Base-by-base conservation (phyloP, 2,888 invertebrate genomes). In the Conistra vaccinii region DNA sequence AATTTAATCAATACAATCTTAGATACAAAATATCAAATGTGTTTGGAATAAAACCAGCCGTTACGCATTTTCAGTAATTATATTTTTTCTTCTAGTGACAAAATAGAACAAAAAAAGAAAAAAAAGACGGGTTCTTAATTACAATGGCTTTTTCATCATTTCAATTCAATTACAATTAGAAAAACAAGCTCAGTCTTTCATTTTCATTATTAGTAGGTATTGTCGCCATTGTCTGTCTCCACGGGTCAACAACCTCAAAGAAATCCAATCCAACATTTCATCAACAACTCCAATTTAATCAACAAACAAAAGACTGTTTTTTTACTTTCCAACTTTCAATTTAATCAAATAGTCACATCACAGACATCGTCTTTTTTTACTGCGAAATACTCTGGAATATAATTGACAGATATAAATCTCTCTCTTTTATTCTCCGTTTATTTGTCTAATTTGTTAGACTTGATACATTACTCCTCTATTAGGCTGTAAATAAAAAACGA, bases 341-440 rank as follows among this genome's bases (percentile, higher is more conserved):
- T 78, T 85, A 77, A 82, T 83, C 78, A 71, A 81, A 77, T 55
- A 76, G 65, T 77, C 78, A 76, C 77, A 62, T 82, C 69, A 53
- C 26, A 67, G 72, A 85, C 63, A 61, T 66, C 51, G 62, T 57
- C 26, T 77, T 75, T 77, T 75, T 77, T 57, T 60, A 63, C 58
- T 71, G 32, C n/a, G 55, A 71, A 82, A 73, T 68, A 35, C 69
- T 68, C 69, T 70, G n/a, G 48, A 69, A 77, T 63, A 66, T 85
- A 87, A 85, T 65, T 76, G 69, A 76, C 76, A 69, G 55, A 77
- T 69, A 83, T 77, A 85, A 82, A 87, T 83, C 85, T 53, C 39
- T 73, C 29, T n/a, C 12, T 85, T 76, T 66, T 74, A 69, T 70
- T 53, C 32, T 73, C 29, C 26, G 12, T 85, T 76, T 66, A 76